Percentiles rank a stretch among this genome's conserved stretches.
Evolutionary conservation across 1,140 invertebrate species (phyloP).

Genomic region (Episyrphus balteatus): DNA sequence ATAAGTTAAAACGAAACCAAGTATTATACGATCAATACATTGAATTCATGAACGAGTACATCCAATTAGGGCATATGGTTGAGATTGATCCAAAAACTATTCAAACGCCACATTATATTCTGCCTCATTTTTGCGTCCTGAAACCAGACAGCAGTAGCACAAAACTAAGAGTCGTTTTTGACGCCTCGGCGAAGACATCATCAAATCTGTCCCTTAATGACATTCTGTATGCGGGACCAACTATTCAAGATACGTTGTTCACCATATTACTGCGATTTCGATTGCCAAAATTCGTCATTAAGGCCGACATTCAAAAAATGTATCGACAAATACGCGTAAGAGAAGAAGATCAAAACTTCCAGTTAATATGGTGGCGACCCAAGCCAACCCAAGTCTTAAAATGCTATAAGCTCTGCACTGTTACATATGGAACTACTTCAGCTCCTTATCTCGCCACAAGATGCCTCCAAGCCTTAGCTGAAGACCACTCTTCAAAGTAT

Average conservation of each 20-base stretch:
- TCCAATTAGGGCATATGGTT: too few relatives aligned
- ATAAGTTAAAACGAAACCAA: too few relatives aligned
- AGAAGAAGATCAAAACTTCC: conserved; percentile 24
- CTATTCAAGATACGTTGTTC: conserved; percentile 15
- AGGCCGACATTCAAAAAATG: conserved; percentile 36
- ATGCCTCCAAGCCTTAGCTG: conserved; percentile 21
- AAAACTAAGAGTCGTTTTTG: conserved; percentile 10
- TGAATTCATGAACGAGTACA: too few relatives aligned
- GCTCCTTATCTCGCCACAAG: conserved; percentile 20
- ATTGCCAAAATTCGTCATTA: conserved; percentile 20
- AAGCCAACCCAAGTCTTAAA: conserved; percentile 10
- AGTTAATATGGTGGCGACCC: conserved; percentile 36
- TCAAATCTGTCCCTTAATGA: conserved; percentile 12
- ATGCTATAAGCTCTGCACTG: conserved; percentile 12
- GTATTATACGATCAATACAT: too few relatives aligned
- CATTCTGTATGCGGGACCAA: conserved; percentile 6
- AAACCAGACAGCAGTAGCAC: conserved; percentile 11
- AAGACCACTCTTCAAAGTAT: conserved; percentile 18
- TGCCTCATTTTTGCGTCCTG: conserved; percentile 9
- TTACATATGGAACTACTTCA: conserved; percentile 23
- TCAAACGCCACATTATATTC: conserved; percentile 1
- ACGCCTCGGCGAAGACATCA: conserved; percentile 5
- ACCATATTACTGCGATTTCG: conserved; percentile 33
- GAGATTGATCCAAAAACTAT: background rate
- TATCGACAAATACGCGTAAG: conserved; percentile 35